phyloP scores from a whole-genome alignment of 2,888 invertebrate genomes.

The Seira sanloemensis region DNA sequence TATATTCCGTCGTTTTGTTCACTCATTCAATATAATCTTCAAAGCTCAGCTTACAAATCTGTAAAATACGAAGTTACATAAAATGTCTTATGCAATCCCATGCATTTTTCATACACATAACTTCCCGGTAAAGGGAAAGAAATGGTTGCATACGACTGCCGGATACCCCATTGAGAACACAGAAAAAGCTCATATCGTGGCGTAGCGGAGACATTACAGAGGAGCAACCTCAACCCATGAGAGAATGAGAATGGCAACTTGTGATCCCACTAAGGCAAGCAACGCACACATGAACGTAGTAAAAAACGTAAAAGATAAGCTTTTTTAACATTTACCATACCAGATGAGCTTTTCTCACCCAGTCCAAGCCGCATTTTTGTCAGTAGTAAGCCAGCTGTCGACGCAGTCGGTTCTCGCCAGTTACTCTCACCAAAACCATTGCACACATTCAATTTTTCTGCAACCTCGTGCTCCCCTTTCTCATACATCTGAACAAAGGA shows the following conservation, averaged over 20 bases:
- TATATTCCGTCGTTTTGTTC: conserved; percentile 33
- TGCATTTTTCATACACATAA: conserved; percentile 28
- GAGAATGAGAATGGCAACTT: conserved; percentile 20
- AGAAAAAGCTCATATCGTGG: conserved; percentile 34
- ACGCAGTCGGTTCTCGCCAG: conserved; percentile 57
- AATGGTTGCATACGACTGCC: not conserved
- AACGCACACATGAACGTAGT: not conserved
- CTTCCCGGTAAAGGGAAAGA: not conserved
- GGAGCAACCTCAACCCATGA: conserved; percentile 48
- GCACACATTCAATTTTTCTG: conserved; percentile 48
- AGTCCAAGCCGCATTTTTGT: conserved; percentile 45
- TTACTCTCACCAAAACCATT: conserved; percentile 42
- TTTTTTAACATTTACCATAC: conserved; percentile 1
- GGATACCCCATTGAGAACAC: not conserved
- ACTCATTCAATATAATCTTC: conserved; percentile 31
- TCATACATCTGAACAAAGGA: not conserved
- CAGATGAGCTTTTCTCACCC: conserved; percentile 63
- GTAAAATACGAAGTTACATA: conserved; percentile 18
- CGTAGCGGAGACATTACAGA: conserved; percentile 47
- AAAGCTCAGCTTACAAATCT: conserved; percentile 57
- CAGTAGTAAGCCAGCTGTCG: conserved; percentile 62
- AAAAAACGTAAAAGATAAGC: not conserved
- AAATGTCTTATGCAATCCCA: conserved; percentile 9
- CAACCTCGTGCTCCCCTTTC: conserved; percentile 43
- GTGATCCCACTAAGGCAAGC: not conserved